Evolutionary conservation across 2,888 invertebrate genomes (phyloP).

Genomic region (Acrocyrtus sp.): DNA sequence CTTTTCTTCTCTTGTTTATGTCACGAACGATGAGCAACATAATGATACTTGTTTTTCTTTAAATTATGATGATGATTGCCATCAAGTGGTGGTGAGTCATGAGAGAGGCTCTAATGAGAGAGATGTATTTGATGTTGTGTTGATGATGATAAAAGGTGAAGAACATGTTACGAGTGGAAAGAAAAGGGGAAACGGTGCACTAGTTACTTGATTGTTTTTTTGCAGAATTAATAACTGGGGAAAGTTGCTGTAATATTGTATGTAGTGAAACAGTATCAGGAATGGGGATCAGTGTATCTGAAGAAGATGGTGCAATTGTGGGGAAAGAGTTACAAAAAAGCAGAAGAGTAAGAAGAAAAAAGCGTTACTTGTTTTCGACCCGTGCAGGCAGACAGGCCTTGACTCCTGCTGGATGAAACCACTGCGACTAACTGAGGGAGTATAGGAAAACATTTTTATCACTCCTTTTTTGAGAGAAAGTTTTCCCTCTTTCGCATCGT

Average conservation of each 20-base stretch:
- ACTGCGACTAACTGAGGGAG: conserved; percentile 49
- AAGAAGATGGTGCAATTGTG: conserved; percentile 12
- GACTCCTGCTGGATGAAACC: conserved; percentile 52
- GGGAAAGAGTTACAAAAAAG: conserved; percentile 6
- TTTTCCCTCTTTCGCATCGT: not conserved
- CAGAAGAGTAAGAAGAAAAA: conserved; percentile 21
- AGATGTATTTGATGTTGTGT: too few relatives aligned
- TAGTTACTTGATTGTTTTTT: not conserved
- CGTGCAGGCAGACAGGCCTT: conserved; percentile 55
- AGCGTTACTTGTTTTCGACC: conserved; percentile 50
- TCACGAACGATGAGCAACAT: too few relatives aligned
- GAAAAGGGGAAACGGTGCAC: not conserved
- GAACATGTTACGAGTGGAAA: too few relatives aligned
- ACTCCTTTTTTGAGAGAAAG: conserved; percentile 6
- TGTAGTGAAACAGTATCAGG: not conserved
- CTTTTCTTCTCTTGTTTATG: too few relatives aligned
- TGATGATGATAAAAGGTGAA: too few relatives aligned
- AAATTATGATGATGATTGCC: too few relatives aligned
- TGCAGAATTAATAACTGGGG: not conserved
- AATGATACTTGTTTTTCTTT: too few relatives aligned
- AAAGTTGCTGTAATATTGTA: not conserved
- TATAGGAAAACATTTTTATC: conserved; percentile 23
- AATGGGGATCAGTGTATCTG: not conserved
- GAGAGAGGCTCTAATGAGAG: too few relatives aligned
- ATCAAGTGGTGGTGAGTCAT: too few relatives aligned